Percentiles rank a stretch among this genome's conserved stretches.
phyloP scores from a whole-genome alignment of 1,140 invertebrate species.

The Drosophila ercepeae region DNA sequence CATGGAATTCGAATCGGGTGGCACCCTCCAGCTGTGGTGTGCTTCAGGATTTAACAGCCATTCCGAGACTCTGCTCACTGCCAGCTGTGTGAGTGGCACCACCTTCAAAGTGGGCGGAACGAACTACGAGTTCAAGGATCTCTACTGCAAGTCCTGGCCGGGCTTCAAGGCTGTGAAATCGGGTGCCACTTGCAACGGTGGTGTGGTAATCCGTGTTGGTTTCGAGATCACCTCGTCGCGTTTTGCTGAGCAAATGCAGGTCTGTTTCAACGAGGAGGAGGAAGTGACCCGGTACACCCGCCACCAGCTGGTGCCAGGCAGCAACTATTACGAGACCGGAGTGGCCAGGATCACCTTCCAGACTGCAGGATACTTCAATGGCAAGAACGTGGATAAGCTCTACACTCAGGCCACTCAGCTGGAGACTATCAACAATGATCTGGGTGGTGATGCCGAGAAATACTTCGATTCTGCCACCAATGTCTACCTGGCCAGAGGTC shows the following conservation, averaged over 20 bases:
- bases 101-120: conserved; percentile 67
- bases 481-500: conserved; percentile 86
- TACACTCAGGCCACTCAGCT: conserved; percentile 79
- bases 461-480: conserved; percentile 62
- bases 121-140: conserved; percentile 66
- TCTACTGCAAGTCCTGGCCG: conserved; percentile 74
- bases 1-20: conserved; percentile 65
- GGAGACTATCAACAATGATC: conserved; percentile 63
- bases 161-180: conserved; percentile 76
- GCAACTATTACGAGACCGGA: conserved; percentile 71
- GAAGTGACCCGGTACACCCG: conserved; percentile 83
- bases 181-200: conserved; percentile 71
- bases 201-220: conserved; percentile 71
- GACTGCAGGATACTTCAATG: conserved; percentile 69
- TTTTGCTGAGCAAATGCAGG: conserved; percentile 81
- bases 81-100: conserved; percentile 69
- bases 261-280: conserved; percentile 84
- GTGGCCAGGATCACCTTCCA: conserved; percentile 82
- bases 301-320: conserved; percentile 69
- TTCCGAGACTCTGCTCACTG: conserved; percentile 49
- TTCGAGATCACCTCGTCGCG: conserved; percentile 65
- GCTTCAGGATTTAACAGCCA: conserved; percentile 59
- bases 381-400: conserved; percentile 75
- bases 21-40: conserved; percentile 68
- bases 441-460: conserved; percentile 67